Percentiles rank a stretch among this genome's conserved stretches.
These are phyloP conservation scores for Lytechinus pictus DNA, from an alignment of 35 echinoderm and acorn worm genomes.

Conservation along the genomic window DNA sequence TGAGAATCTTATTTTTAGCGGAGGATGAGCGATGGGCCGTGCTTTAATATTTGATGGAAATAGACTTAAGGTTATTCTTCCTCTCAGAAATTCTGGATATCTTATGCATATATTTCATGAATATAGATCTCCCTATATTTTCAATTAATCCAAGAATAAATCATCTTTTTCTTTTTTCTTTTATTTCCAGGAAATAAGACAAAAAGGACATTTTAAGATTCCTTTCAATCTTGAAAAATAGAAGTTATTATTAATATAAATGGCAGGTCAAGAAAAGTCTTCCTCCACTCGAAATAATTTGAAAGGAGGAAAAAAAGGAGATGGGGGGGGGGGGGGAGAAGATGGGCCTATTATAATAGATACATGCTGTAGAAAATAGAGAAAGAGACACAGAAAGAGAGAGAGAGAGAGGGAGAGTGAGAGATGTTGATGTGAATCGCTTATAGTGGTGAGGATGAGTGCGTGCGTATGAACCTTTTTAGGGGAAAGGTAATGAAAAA, in stretches of 20 bases:
- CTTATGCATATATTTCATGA: background rate
- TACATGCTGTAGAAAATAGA: too few relatives aligned
- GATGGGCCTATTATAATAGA: too few relatives aligned
- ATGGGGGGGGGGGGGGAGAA: too few relatives aligned
- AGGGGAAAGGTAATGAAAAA: background rate
- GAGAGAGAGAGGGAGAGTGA: background rate
- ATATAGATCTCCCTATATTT: background rate
- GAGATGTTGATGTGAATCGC: background rate
- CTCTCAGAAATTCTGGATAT: background rate
- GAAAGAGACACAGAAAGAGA: background rate
- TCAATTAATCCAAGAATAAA: background rate
- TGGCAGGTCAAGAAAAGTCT: too few relatives aligned
- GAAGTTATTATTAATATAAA: too few relatives aligned
- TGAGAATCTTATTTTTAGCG: background rate
- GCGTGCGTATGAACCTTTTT: too few relatives aligned
- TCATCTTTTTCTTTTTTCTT: background rate
- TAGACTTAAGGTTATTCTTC: background rate
- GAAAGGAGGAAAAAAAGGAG: too few relatives aligned
- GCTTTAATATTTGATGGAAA: background rate
- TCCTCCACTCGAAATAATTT: too few relatives aligned
- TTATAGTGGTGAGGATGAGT: background rate
- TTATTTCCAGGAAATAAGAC: too few relatives aligned
- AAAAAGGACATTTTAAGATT: too few relatives aligned
- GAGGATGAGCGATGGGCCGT: background rate
- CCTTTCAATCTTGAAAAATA: too few relatives aligned